Evolutionary conservation across 2,888 invertebrate species (phyloP), one percentile per base, ranked within the genome.

Genomic region (Stenolophus ochropezus): DNA sequence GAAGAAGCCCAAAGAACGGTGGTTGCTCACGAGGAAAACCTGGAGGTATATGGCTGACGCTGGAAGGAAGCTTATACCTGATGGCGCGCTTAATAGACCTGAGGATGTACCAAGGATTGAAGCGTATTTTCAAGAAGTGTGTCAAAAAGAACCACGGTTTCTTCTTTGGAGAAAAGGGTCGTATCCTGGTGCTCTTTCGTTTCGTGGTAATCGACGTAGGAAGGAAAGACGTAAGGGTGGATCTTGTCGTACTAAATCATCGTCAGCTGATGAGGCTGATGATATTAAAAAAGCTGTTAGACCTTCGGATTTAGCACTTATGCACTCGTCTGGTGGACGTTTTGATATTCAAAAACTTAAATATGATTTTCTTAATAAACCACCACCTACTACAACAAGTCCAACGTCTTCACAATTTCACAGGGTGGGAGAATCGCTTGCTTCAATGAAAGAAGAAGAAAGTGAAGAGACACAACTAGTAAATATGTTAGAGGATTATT

Each of bases 21-120:
- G 96, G 96, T 91, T 96, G 82, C 91, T 96, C 82, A 96, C 96
- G 58, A 91, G 96, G 82, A 96, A 97, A 90, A 96, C 96, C 69
- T 96, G 96, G 96, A 92, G 96, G 85, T 96, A 96, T 89, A 97
- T 97, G 96, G 93, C 96, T n/a, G 96, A 96, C 85, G 96, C 96
- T 27, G 96, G 96, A 58, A 93, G 95, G 82, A 94, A 95, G 87
- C 91, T 97, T 74, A 94, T 96, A 81, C 96, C 96, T n/a, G 96
- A 96, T 74, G 94, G 95, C 18, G 91, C 92, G 2, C 92, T 93
- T 86, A 94, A 94, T 88, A 91, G 94, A 2, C 89, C 91, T 0
- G 96, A 96, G 86, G 96, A 96, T 86, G 91, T 96, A 82, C 94
- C 95, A 1, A 93, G 94, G 84, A 94, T 96, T 85, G 96, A 96